phyloP scores from a whole-genome alignment of 2,797 vertebrate species.

The Girardinus metallicus region DNA sequence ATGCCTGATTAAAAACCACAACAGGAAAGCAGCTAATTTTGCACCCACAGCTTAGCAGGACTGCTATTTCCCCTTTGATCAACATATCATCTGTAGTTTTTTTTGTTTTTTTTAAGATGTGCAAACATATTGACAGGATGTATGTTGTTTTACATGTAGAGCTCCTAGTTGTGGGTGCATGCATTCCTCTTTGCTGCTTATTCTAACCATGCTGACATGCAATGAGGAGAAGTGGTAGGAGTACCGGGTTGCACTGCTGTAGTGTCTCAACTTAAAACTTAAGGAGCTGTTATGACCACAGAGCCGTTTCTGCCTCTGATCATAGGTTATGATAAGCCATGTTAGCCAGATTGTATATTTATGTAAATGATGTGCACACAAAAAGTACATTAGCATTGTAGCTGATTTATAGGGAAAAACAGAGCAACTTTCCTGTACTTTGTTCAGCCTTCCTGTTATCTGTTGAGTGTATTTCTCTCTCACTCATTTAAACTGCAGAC shows the following conservation, averaged over 20 bases:
- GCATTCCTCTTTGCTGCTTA: conserved; percentile 17
- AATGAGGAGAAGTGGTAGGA: not conserved
- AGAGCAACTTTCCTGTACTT: not conserved
- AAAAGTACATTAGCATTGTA: not conserved
- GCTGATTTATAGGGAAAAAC: not conserved
- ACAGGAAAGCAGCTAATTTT: conserved; percentile 30
- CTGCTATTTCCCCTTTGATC: conserved; percentile 29
- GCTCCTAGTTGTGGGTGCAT: conserved; percentile 6
- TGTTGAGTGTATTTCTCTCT: not conserved
- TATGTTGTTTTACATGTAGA: conserved; percentile 5
- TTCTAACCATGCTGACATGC: conserved; percentile 5
- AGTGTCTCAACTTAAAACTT: conserved; percentile 22
- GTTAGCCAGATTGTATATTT: conserved; percentile 25
- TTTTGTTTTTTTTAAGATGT: not conserved
- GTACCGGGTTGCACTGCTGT: not conserved
- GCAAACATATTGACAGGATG: conserved; percentile 18
- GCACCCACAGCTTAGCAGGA: conserved; percentile 15
- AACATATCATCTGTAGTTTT: not conserved
- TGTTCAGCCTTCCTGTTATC: not conserved
- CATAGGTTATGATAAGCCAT: conserved; percentile 34
- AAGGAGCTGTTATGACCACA: conserved; percentile 19
- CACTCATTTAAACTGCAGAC: not conserved
- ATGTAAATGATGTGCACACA: conserved; percentile 16
- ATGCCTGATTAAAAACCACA: conserved; percentile 8
- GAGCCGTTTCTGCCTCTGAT: conserved; percentile 24